Conservation (phyloP, 1,140 invertebrate species). For the Sinonovacula constricta region DNA sequence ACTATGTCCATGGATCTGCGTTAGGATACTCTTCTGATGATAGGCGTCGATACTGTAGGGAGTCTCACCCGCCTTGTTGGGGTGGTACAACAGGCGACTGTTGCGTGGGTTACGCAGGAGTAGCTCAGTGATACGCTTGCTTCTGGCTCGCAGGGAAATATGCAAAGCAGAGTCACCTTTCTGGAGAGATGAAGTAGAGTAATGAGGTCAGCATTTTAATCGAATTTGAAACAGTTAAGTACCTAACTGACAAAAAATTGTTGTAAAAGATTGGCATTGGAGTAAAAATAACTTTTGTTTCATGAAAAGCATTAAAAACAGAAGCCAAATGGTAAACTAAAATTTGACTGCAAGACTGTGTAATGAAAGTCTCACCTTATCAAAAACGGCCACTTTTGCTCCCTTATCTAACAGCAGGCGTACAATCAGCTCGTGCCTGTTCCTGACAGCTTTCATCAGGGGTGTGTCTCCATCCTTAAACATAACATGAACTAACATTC, state of each 20-base stretch:
- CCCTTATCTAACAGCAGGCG: constrained; percentile 94
- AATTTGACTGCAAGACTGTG: too few relatives aligned
- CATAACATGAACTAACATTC: too few relatives aligned
- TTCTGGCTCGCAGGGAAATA: constrained; percentile 96
- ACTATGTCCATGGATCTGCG: constrained; percentile 96
- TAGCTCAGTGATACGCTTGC: constrained; percentile 94
- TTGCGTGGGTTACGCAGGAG: constrained; percentile 96
- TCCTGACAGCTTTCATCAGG: constrained; percentile 92
- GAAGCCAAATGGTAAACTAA: too few relatives aligned
- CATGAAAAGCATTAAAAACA: too few relatives aligned
- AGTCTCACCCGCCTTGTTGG: constrained; percentile 96
- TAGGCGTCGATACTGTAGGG: constrained; percentile 98
- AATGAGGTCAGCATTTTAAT: too few relatives aligned
- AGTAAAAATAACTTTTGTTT: too few relatives aligned
- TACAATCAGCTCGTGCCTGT: constrained; percentile 94
- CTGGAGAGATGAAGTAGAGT: constrained; percentile 57
- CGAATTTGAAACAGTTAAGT: too few relatives aligned
- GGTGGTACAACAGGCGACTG: constrained; percentile 95
- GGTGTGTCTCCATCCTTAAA: constrained; percentile 94
- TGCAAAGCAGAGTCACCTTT: constrained; percentile 98
- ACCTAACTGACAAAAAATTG: too few relatives aligned
- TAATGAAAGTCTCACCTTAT: too few relatives aligned
- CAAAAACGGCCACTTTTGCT: constrained; percentile 94
- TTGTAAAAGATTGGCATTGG: too few relatives aligned
- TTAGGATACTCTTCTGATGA: constrained; percentile 95